These are phyloP conservation scores for Matsumurasca onukii DNA, from an alignment of 1,140 invertebrate genomes.

Conservation along the genomic window DNA sequence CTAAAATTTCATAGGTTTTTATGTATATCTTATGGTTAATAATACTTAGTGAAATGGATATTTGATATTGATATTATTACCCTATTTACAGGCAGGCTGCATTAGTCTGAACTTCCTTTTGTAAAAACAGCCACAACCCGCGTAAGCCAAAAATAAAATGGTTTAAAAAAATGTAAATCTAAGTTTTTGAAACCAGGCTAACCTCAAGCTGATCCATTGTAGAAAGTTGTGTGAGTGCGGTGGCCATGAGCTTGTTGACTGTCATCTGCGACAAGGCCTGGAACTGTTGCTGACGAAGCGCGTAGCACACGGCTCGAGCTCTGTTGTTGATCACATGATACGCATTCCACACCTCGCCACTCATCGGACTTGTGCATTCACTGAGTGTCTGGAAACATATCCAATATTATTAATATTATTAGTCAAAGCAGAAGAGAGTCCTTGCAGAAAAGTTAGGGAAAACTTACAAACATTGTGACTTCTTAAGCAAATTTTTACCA, in stretches of 20 bases:
- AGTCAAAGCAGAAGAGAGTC: not conserved
- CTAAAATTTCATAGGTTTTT: no score
- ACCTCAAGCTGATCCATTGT: conserved; percentile 41
- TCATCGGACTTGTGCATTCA: conserved; percentile 67
- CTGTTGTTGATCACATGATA: conserved; percentile 70
- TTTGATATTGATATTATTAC: no score
- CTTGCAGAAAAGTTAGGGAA: not conserved
- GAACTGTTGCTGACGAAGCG: conserved; percentile 64
- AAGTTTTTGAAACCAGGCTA: no score
- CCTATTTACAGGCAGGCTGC: no score
- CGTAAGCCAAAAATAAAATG: no score
- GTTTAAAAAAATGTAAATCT: no score
- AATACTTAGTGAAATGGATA: no score
- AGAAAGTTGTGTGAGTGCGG: conserved; percentile 50
- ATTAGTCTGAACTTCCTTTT: no score
- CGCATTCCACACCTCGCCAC: conserved; percentile 67
- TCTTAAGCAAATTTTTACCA: not conserved
- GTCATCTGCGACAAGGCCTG: conserved; percentile 64
- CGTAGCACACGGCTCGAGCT: conserved; percentile 67
- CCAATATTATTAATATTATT: not conserved
- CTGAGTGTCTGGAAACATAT: conserved; percentile 50
- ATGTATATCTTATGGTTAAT: no score
- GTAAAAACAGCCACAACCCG: no score
- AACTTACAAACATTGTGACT: not conserved
- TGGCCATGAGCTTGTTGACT: conserved; percentile 63